Conservation (phyloP, 1,140 invertebrate genomes). For the Sycophaga agraensis region DNA sequence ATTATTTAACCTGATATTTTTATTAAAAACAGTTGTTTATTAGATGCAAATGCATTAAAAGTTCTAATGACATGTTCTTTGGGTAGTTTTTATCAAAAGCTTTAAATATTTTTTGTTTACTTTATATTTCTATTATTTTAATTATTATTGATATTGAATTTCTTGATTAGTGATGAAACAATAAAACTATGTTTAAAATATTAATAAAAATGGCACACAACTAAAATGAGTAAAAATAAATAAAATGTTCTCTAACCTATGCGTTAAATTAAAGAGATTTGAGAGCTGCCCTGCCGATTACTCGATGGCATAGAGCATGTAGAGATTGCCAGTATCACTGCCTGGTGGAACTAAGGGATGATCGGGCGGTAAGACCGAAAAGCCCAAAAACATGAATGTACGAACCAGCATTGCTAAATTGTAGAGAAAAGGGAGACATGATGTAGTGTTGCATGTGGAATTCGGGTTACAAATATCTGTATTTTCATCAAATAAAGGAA, state of each 20-base stretch:
- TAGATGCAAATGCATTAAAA: too few relatives aligned
- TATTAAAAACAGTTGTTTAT: too few relatives aligned
- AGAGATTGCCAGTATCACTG: conserved; percentile 69
- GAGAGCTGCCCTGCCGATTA: conserved; percentile 53
- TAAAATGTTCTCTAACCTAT: conserved; percentile 35
- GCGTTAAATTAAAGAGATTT: conserved; percentile 51
- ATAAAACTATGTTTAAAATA: background rate
- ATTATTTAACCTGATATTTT: too few relatives aligned
- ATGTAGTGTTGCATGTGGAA: conserved; percentile 33
- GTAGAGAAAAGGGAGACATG: conserved; percentile 38
- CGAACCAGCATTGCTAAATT: conserved; percentile 77
- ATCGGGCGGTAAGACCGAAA: conserved; percentile 80
- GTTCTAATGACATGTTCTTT: too few relatives aligned
- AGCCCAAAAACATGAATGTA: conserved; percentile 96
- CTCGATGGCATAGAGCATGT: conserved; percentile 80
- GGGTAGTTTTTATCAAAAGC: too few relatives aligned
- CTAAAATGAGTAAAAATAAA: conserved; percentile 6
- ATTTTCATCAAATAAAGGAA: too few relatives aligned
- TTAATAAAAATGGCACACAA: background rate
- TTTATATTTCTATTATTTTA: background rate
- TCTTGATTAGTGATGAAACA: too few relatives aligned
- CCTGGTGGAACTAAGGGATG: conserved; percentile 71
- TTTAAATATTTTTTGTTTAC: too few relatives aligned
- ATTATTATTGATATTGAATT: background rate
- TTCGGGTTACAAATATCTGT: background rate